Evolutionary conservation across 2,113 vertebrate genomes (phyloP).

Genomic region (Syrmaticus mikado): DNA sequence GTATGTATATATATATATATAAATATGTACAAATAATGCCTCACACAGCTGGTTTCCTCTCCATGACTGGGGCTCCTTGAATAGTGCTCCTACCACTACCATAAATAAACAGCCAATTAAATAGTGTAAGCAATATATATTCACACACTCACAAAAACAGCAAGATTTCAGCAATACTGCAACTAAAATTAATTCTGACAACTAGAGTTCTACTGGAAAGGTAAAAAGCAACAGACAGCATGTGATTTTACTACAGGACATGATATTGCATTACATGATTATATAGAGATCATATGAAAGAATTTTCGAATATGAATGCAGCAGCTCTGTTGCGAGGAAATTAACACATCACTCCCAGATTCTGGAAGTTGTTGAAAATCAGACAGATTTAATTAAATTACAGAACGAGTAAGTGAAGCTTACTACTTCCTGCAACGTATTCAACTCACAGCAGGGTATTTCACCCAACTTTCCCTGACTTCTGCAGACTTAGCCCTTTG

Average conservation of each 20-base stretch:
- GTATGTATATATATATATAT: neutral
- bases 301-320: neutral
- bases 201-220: neutral
- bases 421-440: neutral
- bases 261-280: neutral
- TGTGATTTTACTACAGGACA: neutral
- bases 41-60: neutral
- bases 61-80: neutral
- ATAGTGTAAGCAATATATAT: neutral
- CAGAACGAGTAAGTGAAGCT: neutral
- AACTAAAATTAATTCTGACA: slow-evolving; percentile 1
- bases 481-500: neutral
- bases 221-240: neutral
- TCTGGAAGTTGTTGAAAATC: neutral
- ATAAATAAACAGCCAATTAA: neutral
- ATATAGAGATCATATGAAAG: neutral
- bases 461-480: neutral
- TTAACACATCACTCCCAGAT: neutral
- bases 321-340: neutral
- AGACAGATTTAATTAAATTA: neutral
- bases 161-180: neutral
- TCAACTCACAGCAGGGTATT: neutral
- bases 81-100: neutral
- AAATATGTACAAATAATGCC: neutral
- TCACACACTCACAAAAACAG: neutral